Base-by-base conservation (phyloP, 2,113 vertebrate genomes). In the Cheilinus undulatus region DNA sequence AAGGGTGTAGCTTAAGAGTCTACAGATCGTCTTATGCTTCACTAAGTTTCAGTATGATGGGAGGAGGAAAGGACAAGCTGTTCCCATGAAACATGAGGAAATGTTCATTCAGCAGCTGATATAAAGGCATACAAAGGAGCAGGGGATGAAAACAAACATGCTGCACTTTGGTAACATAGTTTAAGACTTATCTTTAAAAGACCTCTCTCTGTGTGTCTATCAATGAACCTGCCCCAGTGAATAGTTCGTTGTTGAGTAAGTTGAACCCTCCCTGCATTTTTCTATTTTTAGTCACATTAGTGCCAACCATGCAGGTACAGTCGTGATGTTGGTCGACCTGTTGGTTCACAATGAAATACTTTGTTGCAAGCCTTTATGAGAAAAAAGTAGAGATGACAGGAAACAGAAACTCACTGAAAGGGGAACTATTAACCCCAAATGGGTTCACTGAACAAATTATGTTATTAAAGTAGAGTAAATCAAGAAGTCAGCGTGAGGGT, bases 11-110 rank as follows among this genome's bases (percentile, higher is more conserved):
- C 23, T 56, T 56, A 34, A n/a, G 11, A 38, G 28, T 30, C 36
- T 6, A 46, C 10, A 8, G 2, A 3, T 23, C n/a, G 3, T 27
- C 17, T 26, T 2, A 22, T 23, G 9, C 6, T 1, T 10, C 2
- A 23, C 14, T 20, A 2, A 6, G n/a, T 32, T 43, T 53, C 27
- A 36, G 57, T 14, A 2, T 19, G 19, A 42, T 8, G 7, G 45
- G 1, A 36, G 38, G 20, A 36, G 32, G 3, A 1, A 19, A 23
- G 23, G 17, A 32, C 51, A 68, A 57, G 48, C 66, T 58, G 52
- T 58, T 58, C 27, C 30, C 6, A 23, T 22, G 10, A n/a, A 19
- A 8, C 30, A 51, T 64, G 61, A 51, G 20, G 46, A 34, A 63
- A 63, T 40, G 3, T 23, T 46, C 26, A 17, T 32, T 45, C 59